These are phyloP conservation scores for Ochropleura leucogaster DNA, from an alignment of 2,888 invertebrate genomes.

Conservation along the genomic window DNA sequence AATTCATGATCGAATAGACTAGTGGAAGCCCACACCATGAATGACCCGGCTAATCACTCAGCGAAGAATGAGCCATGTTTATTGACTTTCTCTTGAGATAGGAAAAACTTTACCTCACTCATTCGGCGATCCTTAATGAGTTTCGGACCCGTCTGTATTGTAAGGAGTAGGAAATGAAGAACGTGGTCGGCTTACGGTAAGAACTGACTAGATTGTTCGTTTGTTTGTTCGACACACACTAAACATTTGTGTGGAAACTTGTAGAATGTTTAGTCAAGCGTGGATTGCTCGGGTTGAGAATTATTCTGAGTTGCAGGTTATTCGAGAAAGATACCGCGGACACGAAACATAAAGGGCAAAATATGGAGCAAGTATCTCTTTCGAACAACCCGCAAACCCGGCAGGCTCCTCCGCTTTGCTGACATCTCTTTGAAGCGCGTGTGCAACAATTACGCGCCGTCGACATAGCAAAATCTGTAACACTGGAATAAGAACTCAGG, in stretches of 20 bases:
- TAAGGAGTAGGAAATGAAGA: conserved; percentile 62
- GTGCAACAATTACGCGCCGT: too few species aligned
- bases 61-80: conserved; percentile 31
- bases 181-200: conserved; percentile 58
- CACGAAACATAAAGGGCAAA: too few species aligned
- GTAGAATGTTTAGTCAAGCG: conserved; percentile 12
- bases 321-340: too few species aligned
- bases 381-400: too few species aligned
- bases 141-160: conserved; percentile 52
- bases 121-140: conserved; percentile 56
- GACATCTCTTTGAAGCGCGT: too few species aligned
- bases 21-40: conserved; percentile 23
- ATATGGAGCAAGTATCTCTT: too few species aligned
- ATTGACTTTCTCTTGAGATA: conserved; percentile 46
- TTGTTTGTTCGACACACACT: conserved; percentile 22
- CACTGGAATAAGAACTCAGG: neutral
- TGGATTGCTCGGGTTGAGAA: neutral
- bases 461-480: too few species aligned
- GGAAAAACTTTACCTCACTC: conserved; percentile 54
- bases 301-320: too few species aligned
- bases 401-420: too few species aligned
- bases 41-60: conserved; percentile 49
- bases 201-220: conserved; percentile 20
- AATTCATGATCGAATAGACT: conserved; percentile 2
- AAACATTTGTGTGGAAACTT: conserved; percentile 26